Evolutionary conservation across 2,797 vertebrate genomes (phyloP).

Genomic region (Alauda arvensis): DNA sequence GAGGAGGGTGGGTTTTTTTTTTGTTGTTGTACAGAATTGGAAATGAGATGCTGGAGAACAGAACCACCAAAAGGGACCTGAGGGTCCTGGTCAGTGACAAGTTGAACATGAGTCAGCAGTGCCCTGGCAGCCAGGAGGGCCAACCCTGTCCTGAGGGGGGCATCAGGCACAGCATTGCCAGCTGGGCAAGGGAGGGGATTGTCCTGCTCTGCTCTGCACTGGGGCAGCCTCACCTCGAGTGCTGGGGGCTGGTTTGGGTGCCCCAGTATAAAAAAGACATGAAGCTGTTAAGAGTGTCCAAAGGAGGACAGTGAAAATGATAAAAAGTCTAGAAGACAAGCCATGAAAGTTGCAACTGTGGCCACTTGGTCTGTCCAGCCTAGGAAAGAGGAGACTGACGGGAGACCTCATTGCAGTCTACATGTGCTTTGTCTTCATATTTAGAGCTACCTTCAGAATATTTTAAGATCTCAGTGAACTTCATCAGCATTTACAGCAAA

Average conservation of each 20-base stretch:
- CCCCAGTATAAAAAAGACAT: too few species aligned
- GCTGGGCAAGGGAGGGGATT: too few species aligned
- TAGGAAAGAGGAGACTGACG: not conserved
- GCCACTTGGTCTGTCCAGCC: not conserved
- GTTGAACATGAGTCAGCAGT: not conserved
- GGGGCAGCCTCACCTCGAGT: accelerated
- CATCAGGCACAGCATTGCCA: accelerated
- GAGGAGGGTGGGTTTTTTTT: not conserved
- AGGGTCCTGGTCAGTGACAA: accelerated
- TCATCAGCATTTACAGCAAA: not conserved
- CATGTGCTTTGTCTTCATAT: not conserved
- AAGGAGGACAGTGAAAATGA: not conserved
- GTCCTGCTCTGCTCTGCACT: not conserved
- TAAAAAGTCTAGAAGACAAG: not conserved
- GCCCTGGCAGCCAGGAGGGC: not conserved
- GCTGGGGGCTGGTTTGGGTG: accelerated
- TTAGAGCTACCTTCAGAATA: not conserved
- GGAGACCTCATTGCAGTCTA: not conserved
- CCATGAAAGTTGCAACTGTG: not conserved
- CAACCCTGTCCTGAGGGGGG: accelerated
- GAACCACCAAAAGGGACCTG: not conserved
- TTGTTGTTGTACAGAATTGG: too few species aligned
- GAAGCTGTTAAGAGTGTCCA: not conserved
- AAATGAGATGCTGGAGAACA: not conserved
- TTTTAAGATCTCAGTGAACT: not conserved